A percentile compares a stretch with the other conserved stretches of the same genome.
Evolutionary conservation across 1,140 invertebrate species (phyloP).

Genomic region (Goniozus legneri): DNA sequence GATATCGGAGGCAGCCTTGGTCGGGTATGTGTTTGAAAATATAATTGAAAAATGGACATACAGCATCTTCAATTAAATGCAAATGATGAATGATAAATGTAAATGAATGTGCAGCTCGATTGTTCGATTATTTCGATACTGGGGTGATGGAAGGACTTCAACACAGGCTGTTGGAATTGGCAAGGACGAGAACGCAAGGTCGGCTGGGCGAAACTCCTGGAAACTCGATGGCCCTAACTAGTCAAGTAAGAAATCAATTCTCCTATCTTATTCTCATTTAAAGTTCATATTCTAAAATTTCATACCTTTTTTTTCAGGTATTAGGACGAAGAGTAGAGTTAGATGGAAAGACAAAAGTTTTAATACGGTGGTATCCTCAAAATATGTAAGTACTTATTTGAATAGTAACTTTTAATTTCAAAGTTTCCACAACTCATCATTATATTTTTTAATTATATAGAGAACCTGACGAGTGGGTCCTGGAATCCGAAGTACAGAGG

Average conservation of each 20-base stretch:
- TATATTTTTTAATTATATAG: constrained; percentile 34
- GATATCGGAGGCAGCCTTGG: constrained; percentile 79
- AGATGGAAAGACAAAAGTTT: constrained; percentile 60
- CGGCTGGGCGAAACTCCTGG: constrained; percentile 52
- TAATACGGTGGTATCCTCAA: constrained; percentile 67
- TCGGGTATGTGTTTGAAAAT: constrained; percentile 58
- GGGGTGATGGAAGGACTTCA: constrained; percentile 84
- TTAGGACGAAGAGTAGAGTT: constrained; percentile 61
- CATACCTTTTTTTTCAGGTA: constrained; percentile 46
- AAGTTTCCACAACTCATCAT: constrained; percentile 4
- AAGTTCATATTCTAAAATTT: background rate
- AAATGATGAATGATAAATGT: background rate
- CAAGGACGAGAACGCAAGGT: constrained; percentile 61
- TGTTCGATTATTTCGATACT: constrained; percentile 85
- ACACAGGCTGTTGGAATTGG: constrained; percentile 62
- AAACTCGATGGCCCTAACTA: constrained; percentile 62
- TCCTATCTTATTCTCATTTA: constrained; percentile 6
- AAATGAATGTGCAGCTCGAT: constrained; percentile 59
- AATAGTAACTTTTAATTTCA: background rate
- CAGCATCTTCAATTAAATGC: too few relatives aligned
- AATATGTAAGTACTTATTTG: constrained; percentile 61
- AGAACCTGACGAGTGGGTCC: constrained; percentile 62
- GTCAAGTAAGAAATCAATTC: constrained; percentile 56
- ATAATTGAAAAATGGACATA: background rate
- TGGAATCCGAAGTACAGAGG: constrained; percentile 56